Evolutionary conservation across 2,888 invertebrate species (phyloP).

Genomic region (Rhagium mordax): DNA sequence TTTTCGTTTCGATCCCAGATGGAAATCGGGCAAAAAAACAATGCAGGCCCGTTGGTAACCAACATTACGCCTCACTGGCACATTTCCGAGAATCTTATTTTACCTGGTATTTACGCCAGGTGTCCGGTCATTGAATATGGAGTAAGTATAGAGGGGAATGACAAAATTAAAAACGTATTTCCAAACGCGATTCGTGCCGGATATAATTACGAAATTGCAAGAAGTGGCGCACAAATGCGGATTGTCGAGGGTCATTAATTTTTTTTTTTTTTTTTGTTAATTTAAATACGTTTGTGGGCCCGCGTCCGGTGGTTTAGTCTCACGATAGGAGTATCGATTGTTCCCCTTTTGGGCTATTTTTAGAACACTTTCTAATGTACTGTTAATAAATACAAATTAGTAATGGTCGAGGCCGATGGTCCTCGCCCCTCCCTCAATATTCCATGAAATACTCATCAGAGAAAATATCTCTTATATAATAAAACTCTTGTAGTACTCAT

Average conservation of each 20-base stretch:
- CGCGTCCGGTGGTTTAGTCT: background rate
- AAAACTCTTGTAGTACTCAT: too few species aligned
- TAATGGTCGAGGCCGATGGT: too few species aligned
- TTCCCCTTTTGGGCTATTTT: background rate
- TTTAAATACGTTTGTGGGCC: background rate
- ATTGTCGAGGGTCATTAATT: slow-evolving; percentile 18
- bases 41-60: background rate
- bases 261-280: background rate
- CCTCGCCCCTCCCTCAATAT: too few species aligned
- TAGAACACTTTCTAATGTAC: slow-evolving; percentile 3
- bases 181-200: slow-evolving; percentile 35
- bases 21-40: slow-evolving; percentile 5
- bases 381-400: background rate
- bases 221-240: slow-evolving; percentile 15
- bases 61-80: slow-evolving; percentile 22
- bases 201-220: slow-evolving; percentile 36
- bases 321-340: background rate
- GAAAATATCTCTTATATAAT: too few species aligned
- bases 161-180: slow-evolving; percentile 32
- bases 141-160: slow-evolving; percentile 5
- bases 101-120: slow-evolving; percentile 45
- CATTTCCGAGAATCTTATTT: slow-evolving; percentile 39
- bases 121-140: slow-evolving; percentile 25
- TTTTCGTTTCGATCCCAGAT: background rate
- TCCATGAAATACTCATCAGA: too few species aligned